Evolutionary conservation across 2,113 vertebrate species (phyloP).

Genomic region (Oreochromis aureus): DNA sequence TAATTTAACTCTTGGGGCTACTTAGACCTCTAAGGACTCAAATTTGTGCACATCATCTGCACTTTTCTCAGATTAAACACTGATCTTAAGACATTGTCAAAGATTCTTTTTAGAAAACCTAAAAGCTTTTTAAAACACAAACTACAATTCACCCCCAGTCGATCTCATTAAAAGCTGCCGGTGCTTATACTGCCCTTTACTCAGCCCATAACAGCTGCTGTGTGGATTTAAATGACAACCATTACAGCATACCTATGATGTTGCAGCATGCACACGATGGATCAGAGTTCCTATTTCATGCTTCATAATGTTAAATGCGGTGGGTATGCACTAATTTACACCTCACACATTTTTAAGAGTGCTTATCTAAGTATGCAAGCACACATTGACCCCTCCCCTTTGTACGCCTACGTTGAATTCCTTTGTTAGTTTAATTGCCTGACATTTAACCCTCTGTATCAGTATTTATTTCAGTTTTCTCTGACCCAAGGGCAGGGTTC

Average conservation of each 20-base stretch:
- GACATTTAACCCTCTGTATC: slow-evolving; percentile 48
- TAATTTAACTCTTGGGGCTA: not conserved
- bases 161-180: not conserved
- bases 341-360: slow-evolving; percentile 26
- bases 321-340: not conserved
- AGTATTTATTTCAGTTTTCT: not conserved
- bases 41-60: not conserved
- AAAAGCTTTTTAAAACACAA: not conserved
- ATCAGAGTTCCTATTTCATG: not conserved
- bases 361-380: not conserved
- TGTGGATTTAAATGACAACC: not conserved
- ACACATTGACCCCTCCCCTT: not conserved
- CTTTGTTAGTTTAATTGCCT: slow-evolving; percentile 57
- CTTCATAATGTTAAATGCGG: not conserved
- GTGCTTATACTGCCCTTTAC: not conserved
- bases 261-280: not conserved
- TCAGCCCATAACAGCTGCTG: not conserved
- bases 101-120: not conserved
- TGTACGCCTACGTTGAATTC: not conserved
- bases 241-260: not conserved
- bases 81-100: not conserved
- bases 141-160: not conserved
- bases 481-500: slow-evolving; percentile 47
- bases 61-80: not conserved
- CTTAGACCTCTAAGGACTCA: not conserved